Evolutionary conservation across 2,113 vertebrate species (phyloP), one percentile per base, ranked within the genome.

Genomic region (Oenanthe melanoleuca): DNA sequence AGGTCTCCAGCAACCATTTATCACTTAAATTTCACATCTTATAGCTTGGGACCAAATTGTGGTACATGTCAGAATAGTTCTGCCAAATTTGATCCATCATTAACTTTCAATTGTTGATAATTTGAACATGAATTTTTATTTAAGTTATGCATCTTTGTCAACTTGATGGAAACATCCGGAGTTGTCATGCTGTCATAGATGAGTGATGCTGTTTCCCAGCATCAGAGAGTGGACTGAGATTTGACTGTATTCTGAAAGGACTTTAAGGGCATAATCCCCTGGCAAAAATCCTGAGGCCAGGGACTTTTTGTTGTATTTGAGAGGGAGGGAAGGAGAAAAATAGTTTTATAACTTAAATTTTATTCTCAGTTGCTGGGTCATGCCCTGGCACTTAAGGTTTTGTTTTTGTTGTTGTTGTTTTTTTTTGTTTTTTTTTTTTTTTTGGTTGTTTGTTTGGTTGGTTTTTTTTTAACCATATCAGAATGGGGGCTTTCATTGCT

Each of bases 51-150:
- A 85, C 89, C 40, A 28, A 94, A 40, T 89, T 69, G 22, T 82
- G 89, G 80, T 26, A 75, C 22, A 64, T 82, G 71, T 92, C 80
- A 72, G 57, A 82, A 81, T 59, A 73, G 73, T 77, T 92, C 93
- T 95, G 93, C 95, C 96, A 94, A n/a, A 92, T 96, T 74, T 95
- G 93, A 92, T 80, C 82, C 83, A 29, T 97, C 94, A 95, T 97
- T 97, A 96, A 88, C 96, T 96, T 92, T 85, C 96, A 82, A 86
- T 97, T 97, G 67, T 93, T 88, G 95, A 80, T 97, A 83, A 94
- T 93, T 93, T 73, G 91, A 95, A 92, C 81, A 66, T 77, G 88
- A 88, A 92, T 97, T 94, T 97, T 95, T 91, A 89, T 94, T 88
- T 87, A 78, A 63, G 84, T 80, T 86, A 71, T 86, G 80, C 44